Conservation (phyloP, 1,140 invertebrate genomes). For the Lysiphlebus fabarum region DNA sequence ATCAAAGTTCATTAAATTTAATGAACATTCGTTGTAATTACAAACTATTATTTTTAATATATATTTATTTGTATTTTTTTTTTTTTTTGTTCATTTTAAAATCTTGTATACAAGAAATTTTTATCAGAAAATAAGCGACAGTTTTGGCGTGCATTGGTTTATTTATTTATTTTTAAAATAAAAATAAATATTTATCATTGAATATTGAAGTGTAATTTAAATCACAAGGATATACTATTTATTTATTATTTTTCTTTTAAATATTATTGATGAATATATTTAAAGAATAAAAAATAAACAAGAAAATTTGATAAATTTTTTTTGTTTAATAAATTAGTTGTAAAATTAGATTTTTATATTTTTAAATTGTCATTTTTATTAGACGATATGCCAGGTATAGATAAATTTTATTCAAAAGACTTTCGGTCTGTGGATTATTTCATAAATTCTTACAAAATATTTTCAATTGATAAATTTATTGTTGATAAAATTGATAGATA, state of each 20-base stretch:
- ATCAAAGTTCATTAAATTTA: background rate
- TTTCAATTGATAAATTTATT: conserved; percentile 18
- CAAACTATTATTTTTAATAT: conserved; percentile 26
- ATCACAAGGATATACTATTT: conserved; percentile 33
- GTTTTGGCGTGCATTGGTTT: conserved; percentile 36
- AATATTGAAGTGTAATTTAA: conserved; percentile 28
- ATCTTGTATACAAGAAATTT: conserved; percentile 36
- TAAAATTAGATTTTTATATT: background rate
- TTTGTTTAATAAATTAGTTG: background rate
- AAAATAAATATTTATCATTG: conserved; percentile 18
- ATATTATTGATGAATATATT: background rate
- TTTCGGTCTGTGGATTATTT: conserved; percentile 17
- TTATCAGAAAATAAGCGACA: conserved; percentile 46
- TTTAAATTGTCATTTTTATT: background rate
- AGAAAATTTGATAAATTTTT: background rate
- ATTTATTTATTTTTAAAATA: conserved; percentile 20
- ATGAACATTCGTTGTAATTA: conserved; percentile 40
- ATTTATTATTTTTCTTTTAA: conserved; percentile 9
- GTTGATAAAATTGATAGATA: conserved; percentile 18
- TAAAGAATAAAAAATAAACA: no score
- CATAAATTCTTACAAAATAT: conserved; percentile 21
- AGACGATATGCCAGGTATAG: conserved; percentile 4
- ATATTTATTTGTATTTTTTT: conserved; percentile 4
- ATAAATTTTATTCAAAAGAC: conserved; percentile 14
- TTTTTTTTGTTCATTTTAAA: conserved; percentile 25